A percentile compares a stretch with the other conserved stretches of the same genome.
Evolutionary conservation across 2,113 vertebrate genomes (phyloP).

Genomic region (Cairina moschata): DNA sequence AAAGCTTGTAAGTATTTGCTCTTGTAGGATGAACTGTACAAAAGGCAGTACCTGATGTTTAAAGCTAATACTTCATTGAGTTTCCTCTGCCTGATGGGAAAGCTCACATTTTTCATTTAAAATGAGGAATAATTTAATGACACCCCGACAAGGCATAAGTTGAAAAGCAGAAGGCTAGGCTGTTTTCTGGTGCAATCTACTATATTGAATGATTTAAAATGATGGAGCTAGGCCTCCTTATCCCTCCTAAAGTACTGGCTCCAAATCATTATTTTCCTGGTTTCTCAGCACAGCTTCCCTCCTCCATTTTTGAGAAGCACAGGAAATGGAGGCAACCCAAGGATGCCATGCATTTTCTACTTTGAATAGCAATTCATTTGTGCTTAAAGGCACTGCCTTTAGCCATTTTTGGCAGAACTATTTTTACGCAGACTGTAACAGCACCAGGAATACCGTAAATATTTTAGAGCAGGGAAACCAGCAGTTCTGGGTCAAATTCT

Average conservation of each 20-base stretch:
- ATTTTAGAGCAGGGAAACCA: background rate
- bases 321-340: background rate
- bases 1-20: background rate
- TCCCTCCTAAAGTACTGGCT: background rate
- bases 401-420: background rate
- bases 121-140: background rate
- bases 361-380: background rate
- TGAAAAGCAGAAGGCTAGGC: background rate
- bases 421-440: background rate
- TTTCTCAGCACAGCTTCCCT: background rate
- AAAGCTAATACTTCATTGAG: background rate
- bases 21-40: background rate
- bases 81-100: background rate
- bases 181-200: background rate
- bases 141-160: background rate
- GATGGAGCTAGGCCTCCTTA: background rate
- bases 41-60: background rate
- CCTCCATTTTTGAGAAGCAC: background rate
- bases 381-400: background rate
- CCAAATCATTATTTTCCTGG: background rate
- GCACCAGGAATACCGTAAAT: background rate
- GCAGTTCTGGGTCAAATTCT: background rate
- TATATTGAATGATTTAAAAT: background rate
- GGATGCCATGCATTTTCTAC: background rate
- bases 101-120: background rate